These are phyloP conservation scores for Acholoe squamosa DNA, from an alignment of 2,888 invertebrate genomes.

Conservation along the genomic window DNA sequence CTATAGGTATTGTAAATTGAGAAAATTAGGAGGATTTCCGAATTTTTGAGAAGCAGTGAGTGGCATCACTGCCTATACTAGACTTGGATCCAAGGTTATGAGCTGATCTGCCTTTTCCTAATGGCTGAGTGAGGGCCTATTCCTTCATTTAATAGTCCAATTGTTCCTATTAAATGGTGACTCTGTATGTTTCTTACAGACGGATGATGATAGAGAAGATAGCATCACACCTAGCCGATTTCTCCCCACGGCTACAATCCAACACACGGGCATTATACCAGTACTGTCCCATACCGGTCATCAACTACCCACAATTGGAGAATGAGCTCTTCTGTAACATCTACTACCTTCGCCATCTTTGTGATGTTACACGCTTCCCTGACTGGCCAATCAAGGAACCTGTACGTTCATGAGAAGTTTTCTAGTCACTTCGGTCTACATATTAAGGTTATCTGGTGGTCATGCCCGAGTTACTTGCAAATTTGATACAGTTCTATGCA, in stretches of 20 bases:
- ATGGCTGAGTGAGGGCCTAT: too few relatives aligned
- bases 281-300: conserved; percentile 96
- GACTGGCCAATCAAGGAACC: conserved; percentile 99
- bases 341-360: conserved; percentile 97
- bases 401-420: conserved; percentile 86
- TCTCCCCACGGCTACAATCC: conserved; percentile 95
- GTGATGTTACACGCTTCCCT: conserved; percentile 93
- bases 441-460: too few relatives aligned
- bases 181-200: conserved; percentile 84
- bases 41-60: too few relatives aligned
- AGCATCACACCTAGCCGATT: conserved; percentile 98
- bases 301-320: conserved; percentile 96
- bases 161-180: background rate
- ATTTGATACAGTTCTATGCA: too few relatives aligned
- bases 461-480: too few relatives aligned
- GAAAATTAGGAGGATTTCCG: too few relatives aligned
- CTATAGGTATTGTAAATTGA: too few relatives aligned
- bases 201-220: conserved; percentile 98
- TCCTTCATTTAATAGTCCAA: too few relatives aligned
- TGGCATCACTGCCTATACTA: too few relatives aligned
- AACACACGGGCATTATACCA: conserved; percentile 97
- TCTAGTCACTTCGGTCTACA: too few relatives aligned
- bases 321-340: conserved; percentile 99
- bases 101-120: too few relatives aligned
- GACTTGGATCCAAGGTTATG: too few relatives aligned